phyloP scores from a whole-genome alignment of 2,113 vertebrate species.

The Microtus oregoni region DNA sequence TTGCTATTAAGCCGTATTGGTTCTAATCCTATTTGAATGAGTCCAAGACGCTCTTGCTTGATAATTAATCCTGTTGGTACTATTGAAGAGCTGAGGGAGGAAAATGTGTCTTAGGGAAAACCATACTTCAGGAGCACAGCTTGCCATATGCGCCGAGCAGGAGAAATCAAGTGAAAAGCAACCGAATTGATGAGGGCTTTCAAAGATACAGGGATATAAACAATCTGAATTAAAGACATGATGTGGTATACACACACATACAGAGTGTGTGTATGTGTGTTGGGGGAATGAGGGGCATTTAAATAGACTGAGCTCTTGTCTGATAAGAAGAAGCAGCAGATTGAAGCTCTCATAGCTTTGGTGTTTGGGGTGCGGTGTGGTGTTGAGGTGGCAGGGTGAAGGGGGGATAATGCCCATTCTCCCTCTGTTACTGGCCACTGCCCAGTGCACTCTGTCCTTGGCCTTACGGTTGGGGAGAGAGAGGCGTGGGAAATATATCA shows the following conservation, averaged over 20 bases:
- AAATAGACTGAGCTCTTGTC: not conserved
- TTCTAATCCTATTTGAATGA: constrained; percentile 44
- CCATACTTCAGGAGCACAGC: constrained; percentile 24
- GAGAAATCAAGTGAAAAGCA: constrained; percentile 48
- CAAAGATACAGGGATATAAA: not conserved
- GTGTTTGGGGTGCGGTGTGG: accelerated
- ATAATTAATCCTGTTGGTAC: constrained; percentile 35
- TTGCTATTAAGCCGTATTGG: not conserved
- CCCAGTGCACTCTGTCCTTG: not conserved
- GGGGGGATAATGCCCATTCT: accelerated
- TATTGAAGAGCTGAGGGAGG: constrained; percentile 48
- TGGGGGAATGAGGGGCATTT: too few relatives aligned
- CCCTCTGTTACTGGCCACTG: not conserved
- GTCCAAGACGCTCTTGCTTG: constrained; percentile 32
- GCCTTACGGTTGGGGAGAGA: not conserved
- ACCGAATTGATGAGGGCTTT: not conserved
- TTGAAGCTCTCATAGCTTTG: not conserved
- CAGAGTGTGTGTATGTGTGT: not conserved
- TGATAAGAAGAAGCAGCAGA: not conserved
- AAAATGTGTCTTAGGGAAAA: constrained; percentile 35
- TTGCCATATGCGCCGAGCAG: constrained; percentile 21
- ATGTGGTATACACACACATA: not conserved
- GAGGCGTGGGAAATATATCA: not conserved
- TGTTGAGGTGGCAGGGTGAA: not conserved
- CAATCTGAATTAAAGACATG: not conserved